Percentiles rank a stretch among this genome's conserved stretches.
phyloP scores from a whole-genome alignment of 2,113 vertebrate genomes.

The Rissa tridactyla region DNA sequence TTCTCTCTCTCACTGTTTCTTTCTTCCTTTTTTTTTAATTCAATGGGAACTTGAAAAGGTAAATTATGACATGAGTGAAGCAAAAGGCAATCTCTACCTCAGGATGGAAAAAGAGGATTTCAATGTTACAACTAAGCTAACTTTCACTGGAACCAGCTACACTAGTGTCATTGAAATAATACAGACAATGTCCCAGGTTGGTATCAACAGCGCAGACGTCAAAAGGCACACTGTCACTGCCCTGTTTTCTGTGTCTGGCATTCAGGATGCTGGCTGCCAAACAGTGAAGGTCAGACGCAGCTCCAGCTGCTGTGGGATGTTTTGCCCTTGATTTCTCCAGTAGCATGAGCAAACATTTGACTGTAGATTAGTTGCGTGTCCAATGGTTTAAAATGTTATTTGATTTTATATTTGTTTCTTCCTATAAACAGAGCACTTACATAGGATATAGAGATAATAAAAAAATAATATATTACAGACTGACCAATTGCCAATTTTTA shows the following conservation, averaged over 20 bases:
- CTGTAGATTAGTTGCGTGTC: neutral
- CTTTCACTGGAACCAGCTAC: conserved; percentile 58
- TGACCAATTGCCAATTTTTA: neutral
- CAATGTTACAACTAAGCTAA: conserved; percentile 58
- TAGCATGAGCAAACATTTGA: neutral
- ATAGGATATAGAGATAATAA: neutral
- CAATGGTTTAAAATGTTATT: neutral
- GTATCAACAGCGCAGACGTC: neutral
- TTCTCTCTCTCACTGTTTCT: neutral
- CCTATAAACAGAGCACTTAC: neutral
- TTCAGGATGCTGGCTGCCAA: neutral
- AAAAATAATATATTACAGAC: neutral
- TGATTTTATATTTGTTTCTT: neutral
- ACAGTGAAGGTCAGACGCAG: neutral
- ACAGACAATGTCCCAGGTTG: conserved; percentile 80
- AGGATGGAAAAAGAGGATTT: conserved; percentile 66
- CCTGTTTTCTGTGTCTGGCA: neutral
- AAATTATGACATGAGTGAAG: conserved; percentile 65
- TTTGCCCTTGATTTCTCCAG: neutral
- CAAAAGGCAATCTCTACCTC: conserved; percentile 62
- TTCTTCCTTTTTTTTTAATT: neutral
- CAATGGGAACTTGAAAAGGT: conserved; percentile 58
- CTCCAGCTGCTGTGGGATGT: neutral
- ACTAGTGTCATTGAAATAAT: conserved; percentile 67
- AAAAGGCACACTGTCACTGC: neutral